These are phyloP conservation scores for Antrozous pallidus DNA, from an alignment of 2,797 vertebrate genomes.

Conservation along the genomic window DNA sequence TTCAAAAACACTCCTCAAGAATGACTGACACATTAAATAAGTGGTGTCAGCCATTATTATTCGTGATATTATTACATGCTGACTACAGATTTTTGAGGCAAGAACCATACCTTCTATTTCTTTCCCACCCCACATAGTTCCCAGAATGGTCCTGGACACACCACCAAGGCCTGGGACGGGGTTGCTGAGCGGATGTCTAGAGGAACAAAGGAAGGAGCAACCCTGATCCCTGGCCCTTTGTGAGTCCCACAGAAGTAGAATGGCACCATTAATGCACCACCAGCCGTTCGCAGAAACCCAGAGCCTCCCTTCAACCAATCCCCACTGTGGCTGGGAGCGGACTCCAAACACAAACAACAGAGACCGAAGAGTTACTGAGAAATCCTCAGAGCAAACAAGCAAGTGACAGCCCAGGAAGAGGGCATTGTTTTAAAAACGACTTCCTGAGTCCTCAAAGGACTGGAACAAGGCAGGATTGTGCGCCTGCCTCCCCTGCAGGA, in stretches of 20 bases:
- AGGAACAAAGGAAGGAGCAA: background rate
- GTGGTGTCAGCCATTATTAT: background rate
- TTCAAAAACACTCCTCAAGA: too few species aligned
- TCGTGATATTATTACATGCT: background rate
- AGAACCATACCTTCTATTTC: background rate
- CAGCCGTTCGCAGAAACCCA: background rate
- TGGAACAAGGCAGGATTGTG: slow-evolving; percentile 74
- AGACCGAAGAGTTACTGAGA: slow-evolving; percentile 45
- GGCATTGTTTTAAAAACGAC: slow-evolving; percentile 66
- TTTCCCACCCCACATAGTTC: background rate
- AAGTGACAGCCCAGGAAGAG: background rate
- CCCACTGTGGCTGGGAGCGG: background rate
- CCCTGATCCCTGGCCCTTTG: background rate
- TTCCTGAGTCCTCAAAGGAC: slow-evolving; percentile 63
- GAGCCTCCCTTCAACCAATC: background rate
- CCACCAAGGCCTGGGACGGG: background rate
- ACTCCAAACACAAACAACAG: slow-evolving; percentile 13
- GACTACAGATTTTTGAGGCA: background rate
- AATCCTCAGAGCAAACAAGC: slow-evolving; percentile 13
- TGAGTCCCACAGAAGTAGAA: background rate
- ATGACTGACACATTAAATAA: background rate
- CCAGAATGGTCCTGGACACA: background rate
- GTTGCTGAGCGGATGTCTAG: background rate
- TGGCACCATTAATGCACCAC: background rate
- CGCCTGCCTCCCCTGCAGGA: slow-evolving; percentile 57